phyloP scores from a whole-genome alignment of 2,888 invertebrate species.

The Salticus scenicus region DNA sequence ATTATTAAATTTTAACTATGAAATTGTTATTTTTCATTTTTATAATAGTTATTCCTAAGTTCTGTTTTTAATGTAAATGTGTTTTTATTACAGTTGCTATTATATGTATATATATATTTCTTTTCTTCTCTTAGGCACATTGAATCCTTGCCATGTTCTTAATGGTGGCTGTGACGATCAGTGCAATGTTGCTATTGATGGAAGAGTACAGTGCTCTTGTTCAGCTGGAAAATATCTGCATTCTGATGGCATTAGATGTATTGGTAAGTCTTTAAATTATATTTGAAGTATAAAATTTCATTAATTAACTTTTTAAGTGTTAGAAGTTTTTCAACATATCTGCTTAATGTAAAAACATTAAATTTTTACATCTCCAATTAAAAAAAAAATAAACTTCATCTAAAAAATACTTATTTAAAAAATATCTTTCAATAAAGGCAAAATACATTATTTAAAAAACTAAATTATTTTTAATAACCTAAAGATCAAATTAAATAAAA shows the following conservation, averaged over 20 bases:
- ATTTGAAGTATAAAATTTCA: not conserved
- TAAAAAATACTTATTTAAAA: too few relatives aligned
- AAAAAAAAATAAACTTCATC: not conserved
- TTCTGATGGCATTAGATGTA: conserved; percentile 79
- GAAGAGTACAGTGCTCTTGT: conserved; percentile 82
- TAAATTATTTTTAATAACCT: too few relatives aligned
- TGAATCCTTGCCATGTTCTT: conserved; percentile 83
- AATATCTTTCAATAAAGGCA: too few relatives aligned
- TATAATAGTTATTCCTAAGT: too few relatives aligned
- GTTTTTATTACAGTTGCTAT: too few relatives aligned
- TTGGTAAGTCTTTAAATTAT: conserved; percentile 56
- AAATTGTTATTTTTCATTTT: too few relatives aligned
- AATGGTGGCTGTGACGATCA: conserved; percentile 89
- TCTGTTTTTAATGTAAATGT: too few relatives aligned
- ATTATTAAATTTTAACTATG: too few relatives aligned
- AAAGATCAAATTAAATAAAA: too few relatives aligned
- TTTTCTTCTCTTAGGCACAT: too few relatives aligned
- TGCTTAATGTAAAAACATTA: not conserved
- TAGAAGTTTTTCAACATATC: not conserved
- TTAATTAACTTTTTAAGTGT: not conserved
- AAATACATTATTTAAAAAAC: too few relatives aligned
- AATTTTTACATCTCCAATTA: not conserved
- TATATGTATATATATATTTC: too few relatives aligned
- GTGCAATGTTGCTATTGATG: conserved; percentile 80
- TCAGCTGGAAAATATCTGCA: conserved; percentile 80